Evolutionary conservation across 2,888 invertebrate genomes (phyloP).

Genomic region (Punctoribates punctum): DNA sequence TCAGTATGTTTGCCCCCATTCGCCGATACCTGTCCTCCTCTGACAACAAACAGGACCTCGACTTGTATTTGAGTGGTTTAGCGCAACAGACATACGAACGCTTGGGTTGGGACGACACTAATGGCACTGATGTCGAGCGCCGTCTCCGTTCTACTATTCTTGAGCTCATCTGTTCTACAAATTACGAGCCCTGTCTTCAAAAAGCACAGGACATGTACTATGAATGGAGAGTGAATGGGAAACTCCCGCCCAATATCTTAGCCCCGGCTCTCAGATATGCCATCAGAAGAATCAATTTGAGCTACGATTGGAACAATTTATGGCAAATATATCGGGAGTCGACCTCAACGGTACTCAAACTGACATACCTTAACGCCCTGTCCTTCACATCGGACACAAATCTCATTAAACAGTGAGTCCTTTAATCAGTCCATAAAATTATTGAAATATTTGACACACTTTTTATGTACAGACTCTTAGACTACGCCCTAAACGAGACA

Average conservation of each 20-base stretch:
- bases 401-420: slow-evolving; percentile 35
- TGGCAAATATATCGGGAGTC: slow-evolving; percentile 21
- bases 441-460: too few species aligned
- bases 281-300: slow-evolving; percentile 2
- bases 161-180: slow-evolving; percentile 37
- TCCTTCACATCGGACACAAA: slow-evolving; percentile 35
- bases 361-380: slow-evolving; percentile 38
- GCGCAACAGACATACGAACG: not conserved
- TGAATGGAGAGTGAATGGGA: slow-evolving; percentile 23
- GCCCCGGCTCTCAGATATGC: slow-evolving; percentile 37
- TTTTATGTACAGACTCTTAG: slow-evolving; percentile 62
- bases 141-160: slow-evolving; percentile 29
- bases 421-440: not conserved
- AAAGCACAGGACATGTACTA: slow-evolving; percentile 25
- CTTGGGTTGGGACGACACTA: slow-evolving; percentile 37
- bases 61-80: slow-evolving; percentile 25
- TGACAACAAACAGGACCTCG: slow-evolving; percentile 7
- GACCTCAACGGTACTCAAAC: slow-evolving; percentile 34
- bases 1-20: slow-evolving; percentile 29
- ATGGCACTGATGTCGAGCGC: not conserved
- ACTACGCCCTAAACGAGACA: slow-evolving; percentile 67
- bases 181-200: slow-evolving; percentile 33
- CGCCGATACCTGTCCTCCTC: slow-evolving; percentile 10
- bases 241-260: slow-evolving; percentile 34
- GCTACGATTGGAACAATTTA: slow-evolving; percentile 32